A percentile compares a stretch with the other conserved stretches of the same genome.
phyloP scores from a whole-genome alignment of 2,888 invertebrate species.

The Maniola hyperantus region DNA sequence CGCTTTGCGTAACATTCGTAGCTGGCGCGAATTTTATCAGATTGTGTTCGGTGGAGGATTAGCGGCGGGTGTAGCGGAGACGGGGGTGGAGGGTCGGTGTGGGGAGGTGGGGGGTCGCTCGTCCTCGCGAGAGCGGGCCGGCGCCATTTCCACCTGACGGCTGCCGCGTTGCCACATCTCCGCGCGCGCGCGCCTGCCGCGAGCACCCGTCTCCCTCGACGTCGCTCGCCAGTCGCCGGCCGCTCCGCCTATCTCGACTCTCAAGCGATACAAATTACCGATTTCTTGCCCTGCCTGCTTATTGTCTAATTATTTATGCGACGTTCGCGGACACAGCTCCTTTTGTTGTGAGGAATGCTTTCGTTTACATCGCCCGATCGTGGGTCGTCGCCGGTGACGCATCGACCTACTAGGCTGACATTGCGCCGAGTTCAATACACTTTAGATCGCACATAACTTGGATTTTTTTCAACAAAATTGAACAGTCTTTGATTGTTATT shows the following conservation, averaged over 20 bases:
- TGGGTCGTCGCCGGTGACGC: conserved; percentile 61
- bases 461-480: conserved; percentile 19
- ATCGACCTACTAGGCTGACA: conserved; percentile 67
- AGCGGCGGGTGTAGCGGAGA: conserved; percentile 65
- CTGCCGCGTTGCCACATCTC: conserved; percentile 81
- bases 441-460: conserved; percentile 47
- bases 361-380: conserved; percentile 56
- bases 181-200: conserved; percentile 71
- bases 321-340: conserved; percentile 69
- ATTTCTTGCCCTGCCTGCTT: conserved; percentile 79
- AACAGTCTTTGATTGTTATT: conserved; percentile 13
- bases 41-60: conserved; percentile 79
- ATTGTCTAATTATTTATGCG: conserved; percentile 81
- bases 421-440: conserved; percentile 74
- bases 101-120: conserved; percentile 56
- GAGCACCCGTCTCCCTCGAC: conserved; percentile 68
- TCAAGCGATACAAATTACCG: conserved; percentile 75
- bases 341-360: conserved; percentile 73
- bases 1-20: conserved; percentile 80
- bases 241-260: conserved; percentile 73
- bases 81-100: conserved; percentile 50
- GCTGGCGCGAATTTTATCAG: conserved; percentile 83
- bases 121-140: conserved; percentile 69
- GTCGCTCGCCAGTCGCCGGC: not conserved
- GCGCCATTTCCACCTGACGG: conserved; percentile 82